Evolutionary conservation across 30 jellyfish, hydroid and myxozoan genomes (phyloP), one percentile per base, ranked within the genome.

Genomic region (Turritopsis dohrnii): DNA sequence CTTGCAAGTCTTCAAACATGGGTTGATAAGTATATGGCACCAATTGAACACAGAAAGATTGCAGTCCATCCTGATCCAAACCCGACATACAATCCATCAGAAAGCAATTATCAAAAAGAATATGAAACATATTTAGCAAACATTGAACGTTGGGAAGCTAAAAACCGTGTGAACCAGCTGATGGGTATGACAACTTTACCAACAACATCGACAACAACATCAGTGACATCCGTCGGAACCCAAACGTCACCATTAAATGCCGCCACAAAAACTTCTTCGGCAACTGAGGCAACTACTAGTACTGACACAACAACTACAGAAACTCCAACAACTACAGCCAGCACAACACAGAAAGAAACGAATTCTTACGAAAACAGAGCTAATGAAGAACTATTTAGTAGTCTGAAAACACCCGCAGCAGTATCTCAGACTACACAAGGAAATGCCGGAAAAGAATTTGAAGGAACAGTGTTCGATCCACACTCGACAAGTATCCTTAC

Each of bases 1-100:
- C 21, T 82, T 28, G 80, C 53, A 28, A 85, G 66, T 18, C 28
- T 82, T 28, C 89, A 82, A 69, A 52, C 66, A 30, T 82, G 89
- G 89, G 84, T 66, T 13, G 66, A 82, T 27, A 82, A 71, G 30
- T 82, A 82, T 82, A 69, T 66, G 80, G 89, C 71, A 25, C 89
- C 89, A 21, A 85, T 82, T 29, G 89, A 82, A 65, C 89, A 82
- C 71, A 86, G 71, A 65, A 82, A 82, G 27, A 82, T 82, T 66
- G 18, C 89, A 22, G 30, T 82, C 41, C 80, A 82, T 82, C 89
- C 89, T 65, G 89, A 82, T 52, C 52, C 71, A 19, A 60, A 77
- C 1, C 85, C 85, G 0, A 77, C 85, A 19, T 30, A 19, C n/a
- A 29, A 77, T 29, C 85, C 85, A 30, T 29, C 66, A 26, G 85